Evolutionary conservation across 2,888 invertebrate genomes (phyloP), one percentile per base, ranked within the genome.

Genomic region (Drosophila putrida): DNA sequence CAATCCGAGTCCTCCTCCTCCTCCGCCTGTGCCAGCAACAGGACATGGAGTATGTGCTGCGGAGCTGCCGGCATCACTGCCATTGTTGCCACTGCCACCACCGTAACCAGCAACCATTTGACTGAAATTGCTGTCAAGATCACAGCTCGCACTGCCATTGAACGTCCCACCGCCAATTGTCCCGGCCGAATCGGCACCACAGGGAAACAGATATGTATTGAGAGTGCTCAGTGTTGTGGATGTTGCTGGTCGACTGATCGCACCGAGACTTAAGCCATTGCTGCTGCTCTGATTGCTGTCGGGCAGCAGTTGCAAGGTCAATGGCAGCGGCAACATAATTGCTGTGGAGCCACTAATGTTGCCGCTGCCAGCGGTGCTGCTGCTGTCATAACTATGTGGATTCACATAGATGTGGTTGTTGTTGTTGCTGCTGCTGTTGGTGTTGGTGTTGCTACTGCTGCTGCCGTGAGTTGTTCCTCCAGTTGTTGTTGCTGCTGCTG

Each of bases 141-240:
- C 91, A 64, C 90, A 91, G 54, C 91, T 91, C 67, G 81, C 79
- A 74, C 89, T 91, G 71, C 90, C 91, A 36, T 88, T 86, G 57
- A 89, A 78, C 5, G 88, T 89, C 57, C 85, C 75, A 11, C 83
- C 90, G 4, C 90, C 90, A 31, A 90, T 87, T 50, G 88, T 88
- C 72, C 90, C 90, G 4, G 86, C 81, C 6, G 89, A 89, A 28
- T 88, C 90, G 71, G 88, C 82, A n/a, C 90, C 88, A 51, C 90
- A 90, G 41, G 92, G 92, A 63, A 91, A 91, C 10, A 92, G 91
- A 92, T 91, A 91, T 91, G 91, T 91, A 71, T 91, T 92, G 27
- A 91, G 80, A 25, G 91, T 91, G 79, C 91, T 92, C 60, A 91
- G 71, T 35, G 91, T 91, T 38, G 91, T 91, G 39, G 92, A 91